Base-by-base conservation (phyloP, 1,140 invertebrate genomes). In the Camponotus pennsylvanicus region DNA sequence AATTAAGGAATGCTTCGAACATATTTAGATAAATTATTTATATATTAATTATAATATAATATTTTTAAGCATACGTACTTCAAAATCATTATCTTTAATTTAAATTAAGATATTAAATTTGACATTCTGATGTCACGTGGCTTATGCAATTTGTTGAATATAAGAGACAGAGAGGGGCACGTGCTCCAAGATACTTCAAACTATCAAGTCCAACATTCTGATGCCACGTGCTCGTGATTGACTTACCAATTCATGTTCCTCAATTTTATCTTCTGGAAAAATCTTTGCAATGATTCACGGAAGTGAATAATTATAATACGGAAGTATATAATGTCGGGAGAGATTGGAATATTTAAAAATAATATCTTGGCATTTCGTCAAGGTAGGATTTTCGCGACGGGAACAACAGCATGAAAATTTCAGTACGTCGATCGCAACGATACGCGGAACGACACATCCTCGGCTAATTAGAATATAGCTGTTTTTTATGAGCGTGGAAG, bases 401-500 rank as follows among this genome's bases (percentile, higher is more conserved):
- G 52, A n/a, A 70, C 15, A 15, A 15, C n/a, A 11, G 13, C 5
- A 13, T 52, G 13, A 77, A 77, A 63, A 78, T 67, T 13, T 7
- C n/a, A 49, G 18, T 42, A 40, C 32, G 18, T 64, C 42, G 61
- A 15, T 64, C 63, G 69, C 40, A 59, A 34, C 55, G 37, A 85
- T 86, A 85, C 83, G 80, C 87, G 89, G 89, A 88, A 90, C 85
- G 89, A 79, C 88, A 91, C 91, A 91, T 92, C 88, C 92, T 93
- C 90, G 89, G 90, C 91, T 95, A 94, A 95, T 95, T 95, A 95
- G 92, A 95, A 95, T 95, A 95, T 95, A 95, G 94, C 94, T 95
- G 94, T 95, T 95, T 95, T 95, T 95, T 95, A 95, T 95, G 94
- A 95, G 94, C 95, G 95, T 95, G 94, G 94, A 94, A 95, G 94